Evolutionary conservation across 2,113 vertebrate genomes (phyloP), one percentile per base, ranked within the genome.

Genomic region (Actinemys pallida): DNA sequence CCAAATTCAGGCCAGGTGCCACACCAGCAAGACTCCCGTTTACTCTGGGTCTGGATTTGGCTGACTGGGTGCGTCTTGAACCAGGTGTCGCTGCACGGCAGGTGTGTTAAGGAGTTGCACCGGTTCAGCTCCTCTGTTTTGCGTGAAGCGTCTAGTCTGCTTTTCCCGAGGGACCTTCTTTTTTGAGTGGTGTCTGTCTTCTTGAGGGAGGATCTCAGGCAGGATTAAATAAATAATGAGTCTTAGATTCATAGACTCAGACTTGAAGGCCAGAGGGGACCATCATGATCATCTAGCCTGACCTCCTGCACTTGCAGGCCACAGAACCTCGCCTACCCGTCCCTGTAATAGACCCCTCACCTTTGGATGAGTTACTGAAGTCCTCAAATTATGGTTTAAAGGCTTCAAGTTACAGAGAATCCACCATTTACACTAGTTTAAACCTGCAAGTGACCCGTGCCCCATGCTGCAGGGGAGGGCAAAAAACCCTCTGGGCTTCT

Each of bases 191-290:
- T 0, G 4, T 10, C 84, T 86, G 50, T 92, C 90, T 93, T 42
- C 92, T 42, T 3, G 25, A 89, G 25, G 80, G 76, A 83, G 83
- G 35, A 1, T 80, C 95, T 80, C 54, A 2, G 9, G 50, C 87
- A 79, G 89, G 90, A 83, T 54, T 87, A 53, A 88, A 93, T 92
- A 89, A 94, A 93, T 93, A 84, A 95, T 82, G 47, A 3, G 0
- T 78, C 89, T 93, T 90, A 31, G 56, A 24, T 57, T 57, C 56
- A 20, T 53, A 20, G 53, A 53, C 53, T 53, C 54, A 22, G 56
- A 25, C 56, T 24, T 57, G 25, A 24, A 57, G 22, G 56, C 24
- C 56, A 57, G 56, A 25, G 24, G 24, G 20, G 24, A 57, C 56
- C 56, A 57, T 57, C 56, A 24, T 25, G 56, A 57, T 57, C 56